Conservation (phyloP, 2,113 vertebrate genomes). For the Pteronura brasiliensis region DNA sequence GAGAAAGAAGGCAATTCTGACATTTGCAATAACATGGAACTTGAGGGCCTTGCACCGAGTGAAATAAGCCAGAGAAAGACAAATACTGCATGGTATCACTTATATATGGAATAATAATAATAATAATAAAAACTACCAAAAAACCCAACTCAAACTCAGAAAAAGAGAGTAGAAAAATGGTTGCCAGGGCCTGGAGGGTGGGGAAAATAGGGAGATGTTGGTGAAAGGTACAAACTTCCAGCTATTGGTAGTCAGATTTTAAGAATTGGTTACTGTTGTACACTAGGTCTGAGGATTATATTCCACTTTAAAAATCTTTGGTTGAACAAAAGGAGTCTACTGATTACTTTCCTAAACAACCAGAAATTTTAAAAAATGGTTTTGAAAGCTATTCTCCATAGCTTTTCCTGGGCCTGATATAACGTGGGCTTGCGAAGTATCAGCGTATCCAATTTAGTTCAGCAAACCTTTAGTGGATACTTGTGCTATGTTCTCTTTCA, state of each 20-base stretch:
- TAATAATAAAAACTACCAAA: no score
- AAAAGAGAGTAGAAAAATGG: neutral
- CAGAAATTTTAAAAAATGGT: neutral
- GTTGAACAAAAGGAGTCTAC: neutral
- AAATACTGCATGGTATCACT: neutral
- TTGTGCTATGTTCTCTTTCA: conserved; percentile 35
- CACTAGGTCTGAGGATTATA: neutral
- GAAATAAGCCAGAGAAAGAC: neutral
- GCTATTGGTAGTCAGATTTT: neutral
- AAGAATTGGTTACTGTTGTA: neutral
- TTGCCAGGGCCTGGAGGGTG: neutral
- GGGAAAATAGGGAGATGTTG: neutral
- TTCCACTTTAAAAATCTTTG: neutral
- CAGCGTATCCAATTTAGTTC: neutral
- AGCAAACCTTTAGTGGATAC: neutral
- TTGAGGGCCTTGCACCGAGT: neutral
- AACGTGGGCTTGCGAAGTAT: neutral
- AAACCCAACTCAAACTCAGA: neutral
- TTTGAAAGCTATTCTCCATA: conserved; percentile 37
- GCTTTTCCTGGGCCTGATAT: neutral
- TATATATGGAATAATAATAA: neutral
- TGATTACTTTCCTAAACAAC: conserved; percentile 29
- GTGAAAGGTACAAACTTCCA: neutral
- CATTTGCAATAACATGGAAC: neutral
- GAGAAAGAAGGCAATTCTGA: neutral